Base-by-base conservation (phyloP, 2,797 vertebrate genomes). In the Ceryle rudis region DNA sequence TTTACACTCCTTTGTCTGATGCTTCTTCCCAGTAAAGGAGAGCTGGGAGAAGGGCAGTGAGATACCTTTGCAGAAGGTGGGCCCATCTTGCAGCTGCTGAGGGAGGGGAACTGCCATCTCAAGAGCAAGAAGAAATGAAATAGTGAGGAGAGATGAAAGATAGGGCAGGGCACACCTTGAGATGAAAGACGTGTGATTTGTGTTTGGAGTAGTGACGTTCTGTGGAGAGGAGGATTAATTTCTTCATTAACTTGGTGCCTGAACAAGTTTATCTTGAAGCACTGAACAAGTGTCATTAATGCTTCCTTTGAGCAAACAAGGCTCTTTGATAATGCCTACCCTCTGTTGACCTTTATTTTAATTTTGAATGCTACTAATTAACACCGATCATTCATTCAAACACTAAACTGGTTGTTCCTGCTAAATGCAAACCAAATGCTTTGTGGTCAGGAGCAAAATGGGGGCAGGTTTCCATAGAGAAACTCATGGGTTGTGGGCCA, bases 211-310 rank as follows among this genome's bases (percentile, higher is more conserved):
- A 55, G 83, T 94, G 93, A 90, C 14, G 39, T 96, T 96, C 88
- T 14, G 3, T 19, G 61, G 91, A 91, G 85, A 93, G 85, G 65
- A 95, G 90, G 90, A 86, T 96, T 96, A 93, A 90, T 92, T 93
- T 94, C 93, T 97, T 97, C 92, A 97, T 96, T 95, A 95, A 84
- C 86, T 89, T 72, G 67, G 82, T 90, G 93, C 96, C 95, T 93
- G 93, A 96, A 96, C 96, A 72, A 95, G 93, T 97, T 95, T 95
- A 96, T 96, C 95, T 94, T 94, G 96, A 94, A 96, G 90, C 87
- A 28, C 90, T 89, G 89, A 96, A 94, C 79, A 91, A 95, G 86
- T 95, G 94, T 91, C 93, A 80, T 96, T 95, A 84, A 95, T 75
- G 78, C 84, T 95, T 91, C 88, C 89, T 96, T 95, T 94, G 93